These are phyloP conservation scores for Teleogryllus occipitalis DNA, from an alignment of 1,140 invertebrate genomes.

Conservation along the genomic window DNA sequence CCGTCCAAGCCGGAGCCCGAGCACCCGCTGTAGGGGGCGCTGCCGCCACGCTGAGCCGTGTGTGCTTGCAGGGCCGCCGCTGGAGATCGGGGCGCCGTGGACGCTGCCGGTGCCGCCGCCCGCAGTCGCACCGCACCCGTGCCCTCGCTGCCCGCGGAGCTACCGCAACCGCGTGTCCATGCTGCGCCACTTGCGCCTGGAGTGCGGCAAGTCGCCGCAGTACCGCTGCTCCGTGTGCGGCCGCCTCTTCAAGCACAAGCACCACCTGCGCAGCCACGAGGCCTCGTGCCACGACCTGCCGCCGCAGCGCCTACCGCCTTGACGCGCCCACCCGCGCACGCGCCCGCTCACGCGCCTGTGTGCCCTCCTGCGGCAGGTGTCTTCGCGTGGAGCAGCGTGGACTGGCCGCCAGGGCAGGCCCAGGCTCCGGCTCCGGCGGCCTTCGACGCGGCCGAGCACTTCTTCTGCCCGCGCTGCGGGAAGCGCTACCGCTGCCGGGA, in stretches of 20 bases:
- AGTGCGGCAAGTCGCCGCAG: slow-evolving; percentile 47
- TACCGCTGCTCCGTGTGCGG: slow-evolving; percentile 34
- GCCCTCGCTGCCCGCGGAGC: slow-evolving; percentile 28
- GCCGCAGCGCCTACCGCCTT: too few species aligned
- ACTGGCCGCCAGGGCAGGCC: too few species aligned
- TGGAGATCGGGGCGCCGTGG: slow-evolving; percentile 6
- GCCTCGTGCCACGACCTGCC: neutral
- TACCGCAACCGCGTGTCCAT: slow-evolving; percentile 19
- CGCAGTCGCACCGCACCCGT: slow-evolving; percentile 11
- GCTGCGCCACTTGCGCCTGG: slow-evolving; percentile 44
- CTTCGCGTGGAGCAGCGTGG: too few species aligned
- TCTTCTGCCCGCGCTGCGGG: slow-evolving; percentile 31
- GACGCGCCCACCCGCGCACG: slow-evolving; percentile 32
- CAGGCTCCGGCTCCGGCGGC: slow-evolving; percentile 20
- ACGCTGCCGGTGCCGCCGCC: slow-evolving; percentile 26
- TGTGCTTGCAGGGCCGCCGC: too few species aligned
- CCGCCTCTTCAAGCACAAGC: slow-evolving; percentile 32
- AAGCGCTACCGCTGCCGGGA: slow-evolving; percentile 42
- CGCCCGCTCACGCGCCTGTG: too few species aligned
- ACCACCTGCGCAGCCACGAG: slow-evolving; percentile 28
- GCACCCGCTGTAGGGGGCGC: too few species aligned
- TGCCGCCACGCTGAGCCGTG: too few species aligned
- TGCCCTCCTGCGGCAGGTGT: too few species aligned
- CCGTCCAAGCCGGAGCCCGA: too few species aligned
- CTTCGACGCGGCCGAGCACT: neutral